Base-by-base conservation (phyloP, 2,113 vertebrate genomes). In the Dascyllus trimaculatus region DNA sequence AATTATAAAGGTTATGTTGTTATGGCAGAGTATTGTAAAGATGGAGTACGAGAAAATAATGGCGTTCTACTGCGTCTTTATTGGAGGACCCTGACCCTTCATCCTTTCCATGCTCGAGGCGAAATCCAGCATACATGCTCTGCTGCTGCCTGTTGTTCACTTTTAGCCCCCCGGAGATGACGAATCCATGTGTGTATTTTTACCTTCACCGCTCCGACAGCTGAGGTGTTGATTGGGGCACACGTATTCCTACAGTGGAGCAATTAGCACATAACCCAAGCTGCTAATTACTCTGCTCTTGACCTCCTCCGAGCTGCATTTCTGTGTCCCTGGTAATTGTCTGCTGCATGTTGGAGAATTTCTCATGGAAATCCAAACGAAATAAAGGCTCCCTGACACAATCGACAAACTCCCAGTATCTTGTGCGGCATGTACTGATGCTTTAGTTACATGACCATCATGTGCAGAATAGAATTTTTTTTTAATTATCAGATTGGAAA, bases 191-290 rank as follows among this genome's bases (percentile, higher is more conserved):
- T 32, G 9, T 17, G 3, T 26, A 11, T 54, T 52, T 43, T 24
- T 9, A 40, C 29, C 5, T 57, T 35, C 32, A 35, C 52, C 6
- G 17, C n/a, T 26, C 1, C 17, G 49, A 74, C 59, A 65, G 53
- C 10, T 4, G 24, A 78, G 53, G 63, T 17, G 69, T 73, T 78
- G 82, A 73, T 78, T 48, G 43, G 54, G 32, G 54, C 62, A 54
- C 62, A 46, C 54, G 15, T 35, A 52, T 25, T 56, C 52, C 22
- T 25, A 35, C 52, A 49, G 72, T 59, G 64, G 22, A 15, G 63
- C 60, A 75, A 78, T 85, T 78, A 78, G 70, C 63, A 70, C 59
- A n/a, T 53, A 38, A 73, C 61, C 49, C 13, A 6, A 56, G 71
- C 38, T 57, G 60, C 56, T 66, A 56, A 78, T 71, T 17, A 78